Evolutionary conservation across 2,113 vertebrate genomes (phyloP).

Genomic region (Nestor notabilis): DNA sequence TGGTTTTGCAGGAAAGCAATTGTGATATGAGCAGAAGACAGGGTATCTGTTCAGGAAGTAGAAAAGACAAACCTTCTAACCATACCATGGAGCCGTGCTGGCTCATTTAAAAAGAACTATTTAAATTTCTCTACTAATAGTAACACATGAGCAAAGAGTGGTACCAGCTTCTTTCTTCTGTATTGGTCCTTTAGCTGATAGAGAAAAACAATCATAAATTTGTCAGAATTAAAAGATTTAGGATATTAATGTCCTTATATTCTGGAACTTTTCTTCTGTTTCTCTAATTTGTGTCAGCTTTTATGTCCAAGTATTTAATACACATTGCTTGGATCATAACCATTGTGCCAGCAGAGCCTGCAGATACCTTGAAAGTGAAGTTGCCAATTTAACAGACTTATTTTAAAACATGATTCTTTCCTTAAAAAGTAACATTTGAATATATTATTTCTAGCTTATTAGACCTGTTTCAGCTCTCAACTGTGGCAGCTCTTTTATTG

Average conservation of each 20-base stretch:
- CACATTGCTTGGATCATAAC: neutral
- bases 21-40: neutral
- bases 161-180: neutral
- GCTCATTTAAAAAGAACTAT: neutral
- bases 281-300: neutral
- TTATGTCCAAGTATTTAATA: neutral
- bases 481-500: neutral
- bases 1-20: neutral
- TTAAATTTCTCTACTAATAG: neutral
- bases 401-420: neutral
- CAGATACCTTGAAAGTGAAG: neutral
- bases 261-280: neutral
- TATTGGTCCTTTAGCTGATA: neutral
- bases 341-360: fast-evolving
- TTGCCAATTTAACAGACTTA: neutral
- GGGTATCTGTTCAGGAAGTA: neutral
- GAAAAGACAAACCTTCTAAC: neutral
- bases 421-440: neutral
- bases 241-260: neutral
- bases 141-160: neutral
- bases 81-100: fast-evolving
- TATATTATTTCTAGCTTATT: neutral
- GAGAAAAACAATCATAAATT: neutral
- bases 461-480: neutral
- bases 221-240: neutral